Base-by-base conservation (phyloP, 2,797 vertebrate genomes). In the Crocidura indochinensis region DNA sequence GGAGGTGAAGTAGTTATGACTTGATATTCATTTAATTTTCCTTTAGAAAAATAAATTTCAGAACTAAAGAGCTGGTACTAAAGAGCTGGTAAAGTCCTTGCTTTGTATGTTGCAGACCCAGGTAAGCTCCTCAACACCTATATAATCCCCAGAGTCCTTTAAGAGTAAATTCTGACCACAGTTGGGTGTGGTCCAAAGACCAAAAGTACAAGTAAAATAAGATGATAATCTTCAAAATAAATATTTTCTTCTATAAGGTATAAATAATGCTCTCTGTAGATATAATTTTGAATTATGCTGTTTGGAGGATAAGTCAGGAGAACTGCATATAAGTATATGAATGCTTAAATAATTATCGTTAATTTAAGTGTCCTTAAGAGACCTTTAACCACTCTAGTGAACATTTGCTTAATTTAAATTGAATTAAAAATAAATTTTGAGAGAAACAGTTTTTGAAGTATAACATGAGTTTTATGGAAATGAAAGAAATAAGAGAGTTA, bases 321-420 rank as follows among this genome's bases (percentile, higher is more conserved):
- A 96, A 86, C n/a, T 84, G 47, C 91, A 75, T 94, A 49, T 60
- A 53, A 94, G 91, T 90, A 80, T 95, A 92, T 76, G 92, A 89
- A 94, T 96, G 94, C 95, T 96, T 95, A 95, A 95, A 94, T 94
- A 95, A 96, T 95, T 96, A 94, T 94, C 17, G 1, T 94, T 95
- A 96, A 96, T 96, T 95, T 95, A 95, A 95, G 95, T 90, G 67
- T 95, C 68, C 94, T 96, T 96, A 95, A 92, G 95, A 96, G 94
- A 95, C 90, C 73, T 94, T 96, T 93, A 92, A 75, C 79, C 90
- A 82, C 92, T 96, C 90, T 88, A 95, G 89, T 91, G 92, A 95
- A n/a, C 91, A 91, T 95, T 96, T 96, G 82, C 94, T 96, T 96
- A 95, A 95, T 93, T 95, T 95, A 96, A 95, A 96, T 96, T 93